Base-by-base conservation (phyloP, 30 jellyfish, hydroid and myxozoan genomes). In the Chironex yamaguchii region DNA sequence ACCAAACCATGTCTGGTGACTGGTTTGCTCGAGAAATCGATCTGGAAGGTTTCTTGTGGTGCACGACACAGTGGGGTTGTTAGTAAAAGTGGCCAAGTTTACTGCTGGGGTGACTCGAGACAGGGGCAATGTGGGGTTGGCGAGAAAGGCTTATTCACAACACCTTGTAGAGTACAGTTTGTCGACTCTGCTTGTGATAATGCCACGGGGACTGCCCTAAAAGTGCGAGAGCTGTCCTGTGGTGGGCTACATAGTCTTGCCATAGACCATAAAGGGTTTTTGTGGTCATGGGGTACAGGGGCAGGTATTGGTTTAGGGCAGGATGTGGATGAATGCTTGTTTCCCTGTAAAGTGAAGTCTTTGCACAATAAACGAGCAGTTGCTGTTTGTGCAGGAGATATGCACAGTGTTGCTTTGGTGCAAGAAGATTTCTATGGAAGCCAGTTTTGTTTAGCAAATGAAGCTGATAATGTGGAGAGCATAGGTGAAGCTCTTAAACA, bases 91-190 rank as follows among this genome's bases (percentile, higher is more conserved):
- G 99, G 99, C 29, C 78, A 85, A 34, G 86, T 95, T 3, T 90
- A 50, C 67, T 73, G 93, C 50, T 95, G 99, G 99, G 99, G 99
- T 1, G 99, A 95, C 63, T 95, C 99, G 9, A 85, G 97, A 31
- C 91, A 71, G 24, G 99, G 97, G 25, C 99, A 95, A 53, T 95
- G 99, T 71, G 99, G 99, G 30, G 84, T 36, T 21, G 97, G 97
- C 4, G 90, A 63, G 32, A 87, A 68, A 74, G 99, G 99, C n/a
- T 36, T 89, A 24, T 89, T 89, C 84, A 78, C 96, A 3, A 83
- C 96, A 29, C 99, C 99, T 0, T 67, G 92, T 25, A 84, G 81
- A 69, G 97, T 95, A 6, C 76, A 66, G 11, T 95, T 95, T 71
- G 71, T 52, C 1, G 71, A 27, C 63, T 34, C 78, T 30, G 52